These are phyloP conservation scores for Psophia crepitans DNA, from an alignment of 2,113 vertebrate species.

Conservation along the genomic window DNA sequence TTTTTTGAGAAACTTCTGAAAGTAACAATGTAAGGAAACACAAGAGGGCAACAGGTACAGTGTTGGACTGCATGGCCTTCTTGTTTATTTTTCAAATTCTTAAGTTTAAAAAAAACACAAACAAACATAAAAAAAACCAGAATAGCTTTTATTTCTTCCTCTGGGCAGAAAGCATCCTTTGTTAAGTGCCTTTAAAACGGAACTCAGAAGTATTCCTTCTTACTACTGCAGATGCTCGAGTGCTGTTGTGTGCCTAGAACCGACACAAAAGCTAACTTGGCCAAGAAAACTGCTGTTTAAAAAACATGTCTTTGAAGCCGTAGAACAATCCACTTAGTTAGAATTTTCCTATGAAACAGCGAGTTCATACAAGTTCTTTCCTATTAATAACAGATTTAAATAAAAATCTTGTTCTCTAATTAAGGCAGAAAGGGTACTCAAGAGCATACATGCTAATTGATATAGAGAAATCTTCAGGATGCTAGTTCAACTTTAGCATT, in stretches of 20 bases:
- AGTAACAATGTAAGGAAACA: neutral
- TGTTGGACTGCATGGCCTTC: neutral
- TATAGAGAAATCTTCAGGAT: neutral
- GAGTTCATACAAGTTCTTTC: neutral
- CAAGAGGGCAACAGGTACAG: neutral
- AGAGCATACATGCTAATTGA: neutral
- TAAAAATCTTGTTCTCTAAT: neutral
- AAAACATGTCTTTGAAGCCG: neutral
- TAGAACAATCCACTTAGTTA: neutral
- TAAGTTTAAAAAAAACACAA: neutral
- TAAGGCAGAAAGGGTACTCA: neutral
- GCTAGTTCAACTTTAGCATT: neutral
- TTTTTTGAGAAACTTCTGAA: neutral
- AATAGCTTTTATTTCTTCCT: neutral
- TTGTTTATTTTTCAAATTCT: neutral
- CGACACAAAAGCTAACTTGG: neutral
- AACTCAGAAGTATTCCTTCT: neutral
- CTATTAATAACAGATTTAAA: neutral
- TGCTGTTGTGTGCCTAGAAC: neutral
- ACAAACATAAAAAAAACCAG: no score
- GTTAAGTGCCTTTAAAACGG: neutral
- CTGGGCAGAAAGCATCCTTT: neutral
- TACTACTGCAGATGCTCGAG: neutral
- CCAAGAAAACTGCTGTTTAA: neutral
- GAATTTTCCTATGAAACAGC: neutral